These are phyloP conservation scores for Irena cyanogastra DNA, from an alignment of 2,113 vertebrate genomes.

Conservation along the genomic window DNA sequence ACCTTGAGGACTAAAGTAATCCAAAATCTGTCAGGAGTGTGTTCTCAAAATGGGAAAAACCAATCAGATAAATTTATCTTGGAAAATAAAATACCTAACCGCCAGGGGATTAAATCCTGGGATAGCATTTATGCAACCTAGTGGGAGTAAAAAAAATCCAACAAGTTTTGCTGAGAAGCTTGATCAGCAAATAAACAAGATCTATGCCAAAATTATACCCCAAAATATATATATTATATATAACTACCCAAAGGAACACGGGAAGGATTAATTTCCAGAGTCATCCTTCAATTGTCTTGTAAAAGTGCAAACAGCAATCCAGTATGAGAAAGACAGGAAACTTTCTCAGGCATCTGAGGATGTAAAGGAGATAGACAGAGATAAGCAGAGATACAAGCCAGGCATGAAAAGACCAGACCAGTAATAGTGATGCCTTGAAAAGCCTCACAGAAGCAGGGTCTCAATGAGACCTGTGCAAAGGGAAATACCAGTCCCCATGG, in stretches of 20 bases:
- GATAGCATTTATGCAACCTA: background rate
- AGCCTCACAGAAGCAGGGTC: background rate
- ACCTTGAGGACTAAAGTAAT: background rate
- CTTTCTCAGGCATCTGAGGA: background rate
- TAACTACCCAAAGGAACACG: background rate
- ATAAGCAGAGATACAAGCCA: background rate
- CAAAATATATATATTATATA: no score
- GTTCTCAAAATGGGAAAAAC: background rate
- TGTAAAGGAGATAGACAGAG: background rate
- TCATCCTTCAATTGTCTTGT: background rate
- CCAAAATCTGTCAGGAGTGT: background rate
- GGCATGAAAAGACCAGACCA: background rate
- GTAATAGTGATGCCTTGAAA: background rate
- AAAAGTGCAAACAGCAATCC: background rate
- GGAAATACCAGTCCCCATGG: background rate
- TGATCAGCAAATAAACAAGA: background rate
- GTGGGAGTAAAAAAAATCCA: background rate
- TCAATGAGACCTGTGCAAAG: background rate
- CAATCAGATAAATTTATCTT: background rate
- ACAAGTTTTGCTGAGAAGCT: background rate
- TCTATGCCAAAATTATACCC: background rate
- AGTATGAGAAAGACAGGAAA: background rate
- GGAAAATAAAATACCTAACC: background rate
- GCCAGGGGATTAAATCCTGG: background rate
- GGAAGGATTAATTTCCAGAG: background rate